Evolutionary conservation across 1,140 invertebrate species (phyloP), one percentile per base, ranked within the genome.

Genomic region (Zaprionus camerounensis): DNA sequence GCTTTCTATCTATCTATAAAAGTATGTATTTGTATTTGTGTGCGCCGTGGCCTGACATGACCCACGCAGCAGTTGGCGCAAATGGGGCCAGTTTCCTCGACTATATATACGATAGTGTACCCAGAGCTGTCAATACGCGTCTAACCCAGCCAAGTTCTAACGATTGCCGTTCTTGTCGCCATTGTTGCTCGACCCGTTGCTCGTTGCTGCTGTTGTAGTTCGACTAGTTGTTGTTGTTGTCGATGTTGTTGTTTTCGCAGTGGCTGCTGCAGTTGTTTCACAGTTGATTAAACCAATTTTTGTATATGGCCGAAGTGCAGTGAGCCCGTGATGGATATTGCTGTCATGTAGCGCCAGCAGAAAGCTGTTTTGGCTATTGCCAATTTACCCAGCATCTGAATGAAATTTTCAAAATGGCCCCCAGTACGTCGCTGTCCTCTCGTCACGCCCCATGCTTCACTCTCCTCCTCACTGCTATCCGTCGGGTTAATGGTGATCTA

Each of bases 251-350:
- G 65, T 84, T 84, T 70, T 76, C 76, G 75, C 63, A 71, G 68
- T 84, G 78, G 70, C 67, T 82, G 73, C 76, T 84, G 85, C 81
- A 90, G 78, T 90, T 90, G 85, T 90, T 90, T 90, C 81, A 90
- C 85, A 90, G 85, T 90, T 90, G 85, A 90, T 90, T 90, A 90
- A 90, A 90, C 85, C 85, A 90, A 90, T 90, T 90, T 87, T 87
- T 88, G 81, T 87, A 81, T 90, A 84, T 66, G 81, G 71, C 58
- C 65, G 38, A 46, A 64, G 55, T 62, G 67, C 36, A 34, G 15
- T 53, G 75, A 65, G 80, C 64, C 70, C 28, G 84, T 88, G 84
- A 88, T 90, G 86, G 85, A 90, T 90, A 90, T 90, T 90, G 85
- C 86, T 84, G 81, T 80, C 78, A 85, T 90, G 85, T 80, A 79